A percentile compares a stretch with the other conserved stretches of the same genome.
These are phyloP conservation scores for Poeciliopsis infans DNA, from an alignment of 2,797 vertebrate species.

Conservation along the genomic window DNA sequence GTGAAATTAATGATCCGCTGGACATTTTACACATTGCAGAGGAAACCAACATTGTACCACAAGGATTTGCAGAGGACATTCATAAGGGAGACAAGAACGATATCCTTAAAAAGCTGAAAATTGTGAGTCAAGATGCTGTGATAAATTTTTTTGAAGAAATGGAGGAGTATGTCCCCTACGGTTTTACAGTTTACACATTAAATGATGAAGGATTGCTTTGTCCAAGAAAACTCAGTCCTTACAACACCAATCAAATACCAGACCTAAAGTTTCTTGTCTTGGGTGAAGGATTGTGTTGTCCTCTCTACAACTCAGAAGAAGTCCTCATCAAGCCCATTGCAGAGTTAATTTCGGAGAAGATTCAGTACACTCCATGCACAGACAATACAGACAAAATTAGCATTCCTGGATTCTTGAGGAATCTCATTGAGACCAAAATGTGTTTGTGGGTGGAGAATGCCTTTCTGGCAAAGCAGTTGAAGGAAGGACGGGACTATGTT, in stretches of 20 bases:
- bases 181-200: slow-evolving; percentile 38
- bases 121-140: slow-evolving; percentile 28
- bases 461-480: slow-evolving; percentile 37
- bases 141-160: slow-evolving; percentile 20
- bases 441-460: slow-evolving; percentile 40
- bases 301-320: slow-evolving; percentile 39
- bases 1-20: slow-evolving; percentile 16
- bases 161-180: slow-evolving; percentile 32
- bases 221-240: slow-evolving; percentile 21
- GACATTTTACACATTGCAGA: slow-evolving; percentile 31
- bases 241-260: slow-evolving; percentile 13
- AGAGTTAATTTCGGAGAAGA: slow-evolving; percentile 6
- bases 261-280: slow-evolving; percentile 35
- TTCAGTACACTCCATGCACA: slow-evolving; percentile 40
- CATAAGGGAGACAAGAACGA: neutral
- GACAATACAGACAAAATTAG: slow-evolving; percentile 19
- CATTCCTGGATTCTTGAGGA: slow-evolving; percentile 35
- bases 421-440: slow-evolving; percentile 31
- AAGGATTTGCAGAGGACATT: slow-evolving; percentile 23
- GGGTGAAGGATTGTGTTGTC: slow-evolving; percentile 40
- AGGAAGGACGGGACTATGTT: slow-evolving; percentile 49
- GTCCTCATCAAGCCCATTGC: slow-evolving; percentile 22
- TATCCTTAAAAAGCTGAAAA: slow-evolving; percentile 13
- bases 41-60: slow-evolving; percentile 3
- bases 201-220: slow-evolving; percentile 12